phyloP scores from a whole-genome alignment of 2,888 invertebrate species.

The Leptinotarsa tumamoca region DNA sequence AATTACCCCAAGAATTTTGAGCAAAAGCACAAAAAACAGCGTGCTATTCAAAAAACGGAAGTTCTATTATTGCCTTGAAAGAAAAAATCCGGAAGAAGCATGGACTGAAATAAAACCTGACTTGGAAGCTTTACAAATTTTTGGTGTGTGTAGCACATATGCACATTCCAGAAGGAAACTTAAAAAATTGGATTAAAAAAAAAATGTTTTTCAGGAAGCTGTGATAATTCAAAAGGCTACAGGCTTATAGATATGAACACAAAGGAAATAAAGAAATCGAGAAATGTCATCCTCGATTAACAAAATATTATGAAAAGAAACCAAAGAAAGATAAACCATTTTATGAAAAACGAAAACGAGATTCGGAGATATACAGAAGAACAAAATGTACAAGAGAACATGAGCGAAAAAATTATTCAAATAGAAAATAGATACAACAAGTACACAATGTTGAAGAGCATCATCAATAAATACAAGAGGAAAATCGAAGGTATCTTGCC shows the following conservation, averaged over 20 bases:
- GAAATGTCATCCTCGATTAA: not conserved
- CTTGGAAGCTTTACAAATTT: not conserved
- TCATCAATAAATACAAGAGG: not conserved
- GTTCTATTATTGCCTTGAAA: not conserved
- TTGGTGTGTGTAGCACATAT: not conserved
- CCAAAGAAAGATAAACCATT: too few species aligned
- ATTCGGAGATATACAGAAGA: too few species aligned
- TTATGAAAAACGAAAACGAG: too few species aligned
- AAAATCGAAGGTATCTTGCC: not conserved
- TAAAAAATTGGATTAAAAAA: not conserved
- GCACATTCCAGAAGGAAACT: not conserved
- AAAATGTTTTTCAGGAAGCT: not conserved
- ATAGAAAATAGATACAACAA: too few species aligned
- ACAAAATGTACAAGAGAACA: too few species aligned
- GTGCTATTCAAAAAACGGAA: not conserved
- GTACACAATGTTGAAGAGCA: too few species aligned
- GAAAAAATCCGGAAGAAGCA: not conserved
- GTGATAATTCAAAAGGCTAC: not conserved
- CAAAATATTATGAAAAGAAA: not conserved
- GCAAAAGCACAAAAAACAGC: not conserved
- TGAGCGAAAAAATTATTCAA: too few species aligned
- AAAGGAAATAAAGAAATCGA: not conserved
- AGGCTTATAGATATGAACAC: not conserved
- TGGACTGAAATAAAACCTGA: not conserved
- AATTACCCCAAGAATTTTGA: not conserved